Conservation (phyloP, 2,797 vertebrate genomes). For the Coendou prehensilis region DNA sequence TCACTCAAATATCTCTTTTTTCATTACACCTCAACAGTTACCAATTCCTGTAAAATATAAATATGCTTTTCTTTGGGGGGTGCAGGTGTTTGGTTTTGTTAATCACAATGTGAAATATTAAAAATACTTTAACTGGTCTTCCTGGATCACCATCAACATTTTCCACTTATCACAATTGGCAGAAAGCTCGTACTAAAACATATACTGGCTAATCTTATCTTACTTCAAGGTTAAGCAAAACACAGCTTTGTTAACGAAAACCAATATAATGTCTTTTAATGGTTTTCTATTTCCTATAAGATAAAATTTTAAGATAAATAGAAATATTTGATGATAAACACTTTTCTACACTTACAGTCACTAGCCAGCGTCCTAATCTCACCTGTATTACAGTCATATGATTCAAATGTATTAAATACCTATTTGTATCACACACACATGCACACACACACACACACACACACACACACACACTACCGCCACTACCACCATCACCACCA, state of each 20-base stretch:
- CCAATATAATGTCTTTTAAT: background rate
- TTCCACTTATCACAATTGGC: background rate
- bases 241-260: background rate
- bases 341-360: background rate
- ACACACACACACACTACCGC: background rate
- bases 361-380: background rate
- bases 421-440: background rate
- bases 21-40: background rate
- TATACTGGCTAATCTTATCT: background rate
- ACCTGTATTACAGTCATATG: background rate
- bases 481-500: background rate
- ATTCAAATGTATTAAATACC: background rate
- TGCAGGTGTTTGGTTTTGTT: background rate
- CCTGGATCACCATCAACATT: background rate
- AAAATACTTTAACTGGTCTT: background rate
- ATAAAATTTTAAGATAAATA: background rate
- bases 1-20: background rate
- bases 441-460: rapidly evolving
- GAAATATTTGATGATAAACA: background rate
- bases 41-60: background rate
- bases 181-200: background rate
- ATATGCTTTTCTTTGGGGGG: background rate
- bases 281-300: background rate
- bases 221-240: background rate
- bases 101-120: constrained; percentile 9